Evolutionary conservation across 2,888 invertebrate species (phyloP), one percentile per base, ranked within the genome.

Genomic region (Alentia gelatinosa): DNA sequence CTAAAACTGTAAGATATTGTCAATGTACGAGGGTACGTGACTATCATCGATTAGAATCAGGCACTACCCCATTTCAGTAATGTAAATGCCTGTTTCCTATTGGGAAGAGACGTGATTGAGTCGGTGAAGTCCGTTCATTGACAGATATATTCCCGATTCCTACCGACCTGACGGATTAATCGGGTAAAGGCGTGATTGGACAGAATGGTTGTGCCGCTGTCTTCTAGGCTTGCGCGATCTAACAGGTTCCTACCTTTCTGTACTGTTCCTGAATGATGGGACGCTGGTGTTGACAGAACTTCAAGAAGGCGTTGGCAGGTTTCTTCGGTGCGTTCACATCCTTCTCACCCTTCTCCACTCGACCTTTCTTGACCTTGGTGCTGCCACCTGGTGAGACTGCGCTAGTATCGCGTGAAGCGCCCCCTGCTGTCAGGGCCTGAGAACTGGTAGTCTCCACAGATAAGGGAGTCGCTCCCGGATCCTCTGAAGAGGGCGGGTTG

Each of bases 231-330:
- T n/a, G n/a, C n/a, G n/a, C n/a, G n/a, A n/a, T n/a, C n/a, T n/a
- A 9, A 56, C 19, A 56, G 56, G n/a, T 12, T 56, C 56, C 19
- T 26, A 95, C 95, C 94, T 94, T 93, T 40, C 93, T 93, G 92
- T 94, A 95, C 40, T 94, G 94, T 75, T 95, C 95, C 89, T 94
- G 94, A 35, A 95, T 93, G 37, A 92, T 89, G 5, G 93, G 92
- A 74, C 94, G 93, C 68, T 94, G 94, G 63, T 95, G 94, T 75
- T 95, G 94, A 93, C 94, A 94, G 91, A 95, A 95, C 94, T 95
- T 94, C 26, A 94, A 91, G 91, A 95, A 95, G 39, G 95, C 95
- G 93, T 95, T 95, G 19, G 94, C 94, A 7, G 94, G 95, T 89
- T 94, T 94, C 92, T 94, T 94, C 0, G 94, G 94, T n/a, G 94